These are phyloP conservation scores for Cheilosia vernalis DNA, from an alignment of 2,888 invertebrate species.

Conservation along the genomic window DNA sequence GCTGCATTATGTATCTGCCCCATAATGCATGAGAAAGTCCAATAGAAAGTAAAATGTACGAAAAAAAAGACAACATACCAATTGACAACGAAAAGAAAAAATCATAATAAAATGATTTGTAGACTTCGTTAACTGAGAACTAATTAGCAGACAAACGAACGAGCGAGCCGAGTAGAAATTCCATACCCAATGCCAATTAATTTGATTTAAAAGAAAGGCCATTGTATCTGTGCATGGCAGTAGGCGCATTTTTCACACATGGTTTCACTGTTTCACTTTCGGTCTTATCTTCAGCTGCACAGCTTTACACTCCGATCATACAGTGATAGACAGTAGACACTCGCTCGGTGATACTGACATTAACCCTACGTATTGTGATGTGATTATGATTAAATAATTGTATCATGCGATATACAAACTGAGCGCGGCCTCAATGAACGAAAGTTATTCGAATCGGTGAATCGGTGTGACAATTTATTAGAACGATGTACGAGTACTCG, in stretches of 20 bases:
- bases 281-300: conserved; percentile 5
- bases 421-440: conserved; percentile 43
- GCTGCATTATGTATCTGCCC: conserved; percentile 18
- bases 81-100: conserved; percentile 49
- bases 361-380: conserved; percentile 32
- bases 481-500: conserved; percentile 31
- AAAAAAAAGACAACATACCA: conserved; percentile 24
- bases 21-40: conserved; percentile 64
- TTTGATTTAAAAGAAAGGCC: conserved; percentile 62
- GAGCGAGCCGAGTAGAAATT: conserved; percentile 22
- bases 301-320: conserved; percentile 25
- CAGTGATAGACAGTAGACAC: conserved; percentile 15
- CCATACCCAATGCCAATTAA: conserved; percentile 60
- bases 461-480: conserved; percentile 49
- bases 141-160: conserved; percentile 45
- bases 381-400: conserved; percentile 64
- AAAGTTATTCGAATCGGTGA: conserved; percentile 54
- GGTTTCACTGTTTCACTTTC: conserved; percentile 68
- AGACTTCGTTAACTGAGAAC: conserved; percentile 59
- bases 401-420: conserved; percentile 20
- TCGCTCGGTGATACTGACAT: conserved; percentile 25
- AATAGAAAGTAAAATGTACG: conserved; percentile 69
- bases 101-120: conserved; percentile 56
- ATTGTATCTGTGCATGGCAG: conserved; percentile 38
- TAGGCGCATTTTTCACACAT: conserved; percentile 69